Evolutionary conservation across 2,888 invertebrate species (phyloP), one percentile per base, ranked within the genome.

Genomic region (Ophion slaviceki): DNA sequence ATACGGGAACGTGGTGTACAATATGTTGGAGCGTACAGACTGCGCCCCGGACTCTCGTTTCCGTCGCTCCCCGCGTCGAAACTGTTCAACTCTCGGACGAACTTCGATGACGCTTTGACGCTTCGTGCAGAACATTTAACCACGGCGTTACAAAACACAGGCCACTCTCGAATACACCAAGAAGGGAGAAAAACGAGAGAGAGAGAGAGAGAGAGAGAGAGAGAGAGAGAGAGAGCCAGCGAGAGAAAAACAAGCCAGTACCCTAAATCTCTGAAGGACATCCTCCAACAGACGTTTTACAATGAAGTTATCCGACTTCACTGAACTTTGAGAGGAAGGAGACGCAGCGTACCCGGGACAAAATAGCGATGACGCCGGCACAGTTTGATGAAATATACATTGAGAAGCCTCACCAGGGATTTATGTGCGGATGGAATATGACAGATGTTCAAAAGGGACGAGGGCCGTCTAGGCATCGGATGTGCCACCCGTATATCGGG

Each of bases 41-140:
- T 36, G 40, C 62, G 53, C 72, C 66, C 64, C 57, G 66, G 82
- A 78, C 78, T 72, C 74, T 59, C 81, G 20, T 74, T 76, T 47
- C 74, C 28, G 20, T 28, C 74, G 24, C 66, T 77, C 67, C 24
- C 45, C 57, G 53, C 75, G 59, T 14, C 20, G 75, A 82, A 82
- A 76, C 76, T 82, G 85, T 79, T 77, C 32, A 77, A 71, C 79
- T 76, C 61, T 62, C 62, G 57, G 62, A 45, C 61, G 67, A 86
- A 86, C 82, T 86, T 82, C 80, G 76, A 80, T 74, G 68, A 72
- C 53, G 82, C 82, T 77, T 82, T 68, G 70, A 80, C 67, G 62
- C 76, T 77, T 67, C 61, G 20, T n/a, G n/a, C 10, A 45, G 57
- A 80, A 68, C 82, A 70, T 77, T 74, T 68, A 57, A 24, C 67